Conservation (phyloP, 2,797 vertebrate genomes). For the Anguilla obscura region DNA sequence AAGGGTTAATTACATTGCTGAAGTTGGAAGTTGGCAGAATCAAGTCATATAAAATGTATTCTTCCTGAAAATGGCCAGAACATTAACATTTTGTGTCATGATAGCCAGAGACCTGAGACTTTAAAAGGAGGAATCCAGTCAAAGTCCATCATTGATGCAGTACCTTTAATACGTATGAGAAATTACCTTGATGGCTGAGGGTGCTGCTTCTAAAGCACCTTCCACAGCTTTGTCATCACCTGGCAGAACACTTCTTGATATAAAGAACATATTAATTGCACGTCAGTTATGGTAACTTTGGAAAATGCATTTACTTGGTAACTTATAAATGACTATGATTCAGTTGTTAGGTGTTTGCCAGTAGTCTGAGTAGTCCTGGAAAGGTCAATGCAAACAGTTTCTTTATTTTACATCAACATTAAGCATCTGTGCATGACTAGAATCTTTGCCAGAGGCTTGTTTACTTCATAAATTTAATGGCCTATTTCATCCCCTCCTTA, state of each 20-base stretch:
- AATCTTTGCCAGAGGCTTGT: neutral
- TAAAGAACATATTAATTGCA: neutral
- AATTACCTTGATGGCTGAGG: neutral
- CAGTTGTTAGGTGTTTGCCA: neutral
- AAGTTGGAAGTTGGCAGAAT: no score
- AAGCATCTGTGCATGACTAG: neutral
- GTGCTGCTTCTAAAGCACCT: neutral
- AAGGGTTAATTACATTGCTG: no score
- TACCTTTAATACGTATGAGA: neutral
- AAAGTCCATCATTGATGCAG: neutral
- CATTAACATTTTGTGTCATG: neutral
- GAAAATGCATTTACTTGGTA: neutral
- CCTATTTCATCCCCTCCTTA: neutral
- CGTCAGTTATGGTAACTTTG: neutral
- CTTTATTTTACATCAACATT: neutral
- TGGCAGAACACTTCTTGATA: neutral
- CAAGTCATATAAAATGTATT: no score
- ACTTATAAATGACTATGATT: neutral
- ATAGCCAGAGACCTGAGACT: neutral
- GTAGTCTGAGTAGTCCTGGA: neutral
- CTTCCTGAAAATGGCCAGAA: neutral
- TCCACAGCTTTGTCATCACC: neutral
- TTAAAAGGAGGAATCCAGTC: neutral
- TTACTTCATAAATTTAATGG: neutral
- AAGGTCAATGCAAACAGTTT: neutral